A percentile compares a stretch with the other conserved stretches of the same genome.
These are phyloP conservation scores for Cirrhinus mrigala DNA, from an alignment of 2,797 vertebrate genomes.

Conservation along the genomic window DNA sequence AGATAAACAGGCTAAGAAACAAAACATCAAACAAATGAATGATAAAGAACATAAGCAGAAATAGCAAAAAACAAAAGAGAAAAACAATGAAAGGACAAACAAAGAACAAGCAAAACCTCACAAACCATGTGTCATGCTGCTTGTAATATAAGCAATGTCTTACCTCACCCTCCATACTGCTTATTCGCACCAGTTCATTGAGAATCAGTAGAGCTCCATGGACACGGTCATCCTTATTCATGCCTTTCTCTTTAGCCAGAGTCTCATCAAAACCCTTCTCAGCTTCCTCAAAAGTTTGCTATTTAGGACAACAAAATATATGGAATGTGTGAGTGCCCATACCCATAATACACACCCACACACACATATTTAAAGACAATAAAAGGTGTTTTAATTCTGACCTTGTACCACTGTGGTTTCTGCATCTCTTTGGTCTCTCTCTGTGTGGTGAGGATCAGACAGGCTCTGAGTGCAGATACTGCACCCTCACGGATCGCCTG, in stretches of 20 bases:
- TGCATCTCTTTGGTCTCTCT: constrained; percentile 99
- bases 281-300: constrained; percentile 98
- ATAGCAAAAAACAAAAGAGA: not conserved
- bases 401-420: constrained; percentile 99
- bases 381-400: constrained; percentile 69
- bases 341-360: not conserved
- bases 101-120: not conserved
- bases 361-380: not conserved
- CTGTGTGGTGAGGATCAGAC: constrained; percentile 96
- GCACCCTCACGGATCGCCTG: constrained; percentile 97
- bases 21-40: not conserved
- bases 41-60: not conserved
- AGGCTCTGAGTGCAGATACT: constrained; percentile 93
- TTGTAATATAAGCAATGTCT: constrained; percentile 56
- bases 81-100: not conserved
- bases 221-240: constrained; percentile 96
- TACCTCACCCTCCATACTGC: constrained; percentile 99
- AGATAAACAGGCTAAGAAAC: not conserved
- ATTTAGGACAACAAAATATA: constrained; percentile 4
- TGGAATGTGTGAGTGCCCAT: not conserved
- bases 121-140: not conserved
- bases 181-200: constrained; percentile 97
- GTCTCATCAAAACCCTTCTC: constrained; percentile 98
- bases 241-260: constrained; percentile 96
- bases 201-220: constrained; percentile 96